Base-by-base conservation (phyloP, 1,140 invertebrate genomes). In the Mercenaria mercenaria region DNA sequence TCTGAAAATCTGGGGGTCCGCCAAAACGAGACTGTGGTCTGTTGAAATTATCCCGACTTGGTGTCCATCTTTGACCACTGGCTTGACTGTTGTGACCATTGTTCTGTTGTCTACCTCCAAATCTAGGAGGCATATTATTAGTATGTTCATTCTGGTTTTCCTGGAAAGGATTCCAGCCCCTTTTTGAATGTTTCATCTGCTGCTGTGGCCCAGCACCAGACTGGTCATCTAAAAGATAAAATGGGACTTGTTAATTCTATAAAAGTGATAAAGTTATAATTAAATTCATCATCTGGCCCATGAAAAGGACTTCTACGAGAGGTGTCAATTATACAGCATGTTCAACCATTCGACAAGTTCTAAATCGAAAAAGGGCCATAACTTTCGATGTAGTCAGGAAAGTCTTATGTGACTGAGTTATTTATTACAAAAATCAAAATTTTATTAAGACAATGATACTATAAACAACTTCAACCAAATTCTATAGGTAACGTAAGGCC, bases 1-100 rank as follows among this genome's bases (percentile, higher is more conserved):
- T 67, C 77, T 82, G 80, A 39, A 82, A 82, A 8, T 61, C 26
- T 41, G 80, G 80, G 1, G 80, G 80, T 8, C 80, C 80, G 56
- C 80, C 80, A 82, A 82, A 82, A 37, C 34, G 52, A 15, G 37
- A 64, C 32, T 39, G 80, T n/a, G 52, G 80, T 59, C 80, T 61
- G 80, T 67, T 82, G 39, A 39, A 82, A 32, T 23, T 52, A 80
- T 41, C 23, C 1, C 34, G 29, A 61, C 52, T 15, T 41, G 34
- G 34, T 15, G 52, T 56, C 80, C 80, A 82, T 37, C 80, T 37
- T 29, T 82, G 80, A 18, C 80, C 39, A 26, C 29, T n/a, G 23
- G 52, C 11, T 10, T 82, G 29, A 29, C 39, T 41, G 39, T 26
- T 37, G n/a, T 59, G 34, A 2, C 20, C 41, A 23, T 82, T 34